phyloP scores from a whole-genome alignment of 2,888 invertebrate genomes.

The Masnerella sp. region DNA sequence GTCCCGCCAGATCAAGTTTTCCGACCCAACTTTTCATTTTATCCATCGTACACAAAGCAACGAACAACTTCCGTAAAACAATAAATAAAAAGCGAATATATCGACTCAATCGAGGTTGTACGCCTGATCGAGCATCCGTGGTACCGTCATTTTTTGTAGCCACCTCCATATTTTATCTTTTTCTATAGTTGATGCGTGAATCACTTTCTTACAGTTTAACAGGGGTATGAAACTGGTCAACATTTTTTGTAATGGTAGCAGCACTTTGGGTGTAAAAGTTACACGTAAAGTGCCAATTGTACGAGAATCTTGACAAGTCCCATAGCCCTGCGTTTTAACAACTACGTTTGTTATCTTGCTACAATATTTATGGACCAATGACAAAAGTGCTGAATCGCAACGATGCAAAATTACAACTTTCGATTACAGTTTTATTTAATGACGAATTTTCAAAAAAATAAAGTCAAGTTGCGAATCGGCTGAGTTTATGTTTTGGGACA shows the following conservation, averaged over 20 bases:
- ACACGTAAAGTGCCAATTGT: too few relatives aligned
- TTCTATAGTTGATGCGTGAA: constrained; percentile 72
- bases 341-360: constrained; percentile 75
- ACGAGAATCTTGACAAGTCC: too few relatives aligned
- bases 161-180: constrained; percentile 73
- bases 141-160: constrained; percentile 72
- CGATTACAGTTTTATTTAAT: not conserved
- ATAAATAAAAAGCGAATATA: not conserved
- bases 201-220: constrained; percentile 72
- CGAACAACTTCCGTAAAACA: constrained; percentile 20
- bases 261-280: not conserved
- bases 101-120: constrained; percentile 48
- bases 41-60: constrained; percentile 7
- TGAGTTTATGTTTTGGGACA: not conserved
- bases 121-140: constrained; percentile 2
- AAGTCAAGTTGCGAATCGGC: not conserved
- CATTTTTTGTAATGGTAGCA: not conserved
- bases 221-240: constrained; percentile 57
- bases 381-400: constrained; percentile 39
- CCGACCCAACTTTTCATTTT: not conserved
- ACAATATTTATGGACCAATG: constrained; percentile 67
- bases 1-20: too few relatives aligned
- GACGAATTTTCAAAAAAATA: constrained; percentile 1
- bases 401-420: constrained; percentile 8
- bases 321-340: too few relatives aligned